Evolutionary conservation across 2,797 vertebrate species (phyloP), one percentile per base, ranked within the genome.

Genomic region (Xenopus petersii): DNA sequence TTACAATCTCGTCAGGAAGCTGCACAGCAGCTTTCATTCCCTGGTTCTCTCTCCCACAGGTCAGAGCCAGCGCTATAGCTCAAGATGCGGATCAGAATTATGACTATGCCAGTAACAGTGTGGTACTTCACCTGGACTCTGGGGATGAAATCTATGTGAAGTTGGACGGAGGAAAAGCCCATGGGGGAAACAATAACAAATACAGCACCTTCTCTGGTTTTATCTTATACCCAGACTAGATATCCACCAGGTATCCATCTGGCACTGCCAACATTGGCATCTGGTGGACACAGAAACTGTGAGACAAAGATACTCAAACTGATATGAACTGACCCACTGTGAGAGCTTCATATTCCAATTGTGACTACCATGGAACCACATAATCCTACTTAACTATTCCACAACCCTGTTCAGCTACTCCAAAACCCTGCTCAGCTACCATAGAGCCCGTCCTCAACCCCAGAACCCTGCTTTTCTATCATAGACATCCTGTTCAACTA

Each of bases 191-290:
- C 84, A 99, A 97, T 89, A 98, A 98, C 88, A 98, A 98, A 86
- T 99, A 98, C 92, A 98, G 97, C 94, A 99, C 97, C 79, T 99
- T 99, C 91, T 98, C 97, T 17, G 97, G 97, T 77, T 98, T 98
- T 83, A 96, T 99, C 87, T 85, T 99, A 36, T 98, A 98, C 82
- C 95, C 96, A 0, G 97, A 98, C 87, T 98, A 92, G 92, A 30
- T 16, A 33, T 0, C 26, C 16, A 30, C 26, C 26, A 24, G 42
- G 8, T 12, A 36, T 16, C 30, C 46, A 16, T 5, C 63, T 56
- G 36, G 36, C 36, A 17, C 15, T 15, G 55, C 16, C 1, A 17
- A 15, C 55, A 16, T 16, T 56, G 13, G 3, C 13, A 16, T 3
- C 16, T 21, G 16, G 55, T 13, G 16, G 49, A 51, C 0, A 51